A percentile compares a stretch with the other conserved stretches of the same genome.
phyloP scores from a whole-genome alignment of 2,888 invertebrate species.

The Panzeria rudis region DNA sequence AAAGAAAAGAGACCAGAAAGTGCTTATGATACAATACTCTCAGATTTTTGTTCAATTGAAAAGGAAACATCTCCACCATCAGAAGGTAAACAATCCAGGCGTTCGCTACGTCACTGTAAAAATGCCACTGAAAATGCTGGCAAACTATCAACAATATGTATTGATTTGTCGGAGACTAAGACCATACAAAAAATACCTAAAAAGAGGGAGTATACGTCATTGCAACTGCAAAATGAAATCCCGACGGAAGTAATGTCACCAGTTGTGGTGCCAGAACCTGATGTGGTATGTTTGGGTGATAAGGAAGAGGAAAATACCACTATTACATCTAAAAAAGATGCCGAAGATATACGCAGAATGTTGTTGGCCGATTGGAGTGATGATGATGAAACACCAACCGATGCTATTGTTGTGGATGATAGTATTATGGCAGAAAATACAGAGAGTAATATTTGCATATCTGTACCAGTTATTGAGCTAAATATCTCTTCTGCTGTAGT shows the following conservation, averaged over 20 bases:
- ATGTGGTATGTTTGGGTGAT: conserved; percentile 27
- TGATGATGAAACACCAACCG: conserved; percentile 83
- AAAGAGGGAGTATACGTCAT: conserved; percentile 60
- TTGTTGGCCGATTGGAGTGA: conserved; percentile 92
- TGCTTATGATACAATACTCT: conserved; percentile 47
- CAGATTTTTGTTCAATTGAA: conserved; percentile 59
- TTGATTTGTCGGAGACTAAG: conserved; percentile 60
- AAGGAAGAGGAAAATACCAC: conserved; percentile 12
- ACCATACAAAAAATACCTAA: conserved; percentile 69
- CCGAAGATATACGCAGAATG: conserved; percentile 87
- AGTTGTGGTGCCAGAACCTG: neutral
- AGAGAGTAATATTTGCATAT: conserved; percentile 1
- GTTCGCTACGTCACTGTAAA: conserved; percentile 48
- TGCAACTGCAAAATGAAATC: conserved; percentile 27
- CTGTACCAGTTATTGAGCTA: conserved; percentile 3
- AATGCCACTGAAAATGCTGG: conserved; percentile 17
- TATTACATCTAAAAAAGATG: conserved; percentile 80
- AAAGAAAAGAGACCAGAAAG: conserved; percentile 52
- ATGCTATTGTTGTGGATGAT: conserved; percentile 47
- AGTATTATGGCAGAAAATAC: neutral
- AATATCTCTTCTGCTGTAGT: neutral
- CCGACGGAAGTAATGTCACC: neutral
- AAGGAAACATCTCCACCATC: conserved; percentile 1
- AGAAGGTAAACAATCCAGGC: conserved; percentile 42
- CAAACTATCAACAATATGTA: conserved; percentile 42